Base-by-base conservation (phyloP, 64 coral and sea anemone genomes). In the Stylophora pistillata region DNA sequence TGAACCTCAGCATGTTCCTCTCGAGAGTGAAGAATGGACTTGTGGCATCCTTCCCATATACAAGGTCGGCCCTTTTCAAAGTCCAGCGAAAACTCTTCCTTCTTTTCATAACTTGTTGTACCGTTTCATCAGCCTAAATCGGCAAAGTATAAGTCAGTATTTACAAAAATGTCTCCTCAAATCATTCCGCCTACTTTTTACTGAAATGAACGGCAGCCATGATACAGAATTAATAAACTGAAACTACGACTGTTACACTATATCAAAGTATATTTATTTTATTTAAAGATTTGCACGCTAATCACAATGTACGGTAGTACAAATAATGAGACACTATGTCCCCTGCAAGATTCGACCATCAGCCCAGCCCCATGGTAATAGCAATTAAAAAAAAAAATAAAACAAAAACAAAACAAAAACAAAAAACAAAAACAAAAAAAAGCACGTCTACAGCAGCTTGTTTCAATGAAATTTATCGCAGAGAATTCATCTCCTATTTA, bases 51-150 rank as follows among this genome's bases (percentile, higher is more conserved):
- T 76, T 76, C 14, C 73, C 33, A 20, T 53, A 32, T 18, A 13
- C 34, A 3, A 76, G 73, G 41, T 76, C 73, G 0, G 33, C 73
- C 0, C 47, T 18, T 53, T 53, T 76, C 5, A 76, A 5, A 23
- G 73, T 41, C 73, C 73, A 76, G 4, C 15, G 34, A 76, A 53
- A 76, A 76, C 73, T 73, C 71, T 73, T 30, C 20, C 61, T 64
- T 2, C 0, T 64, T 17, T 21, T 17, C 1, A 64, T 9, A 15
- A 64, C 61, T 47, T 33, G 18, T 0, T 76, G 30, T 15, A 53
- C 73, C 52, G 15, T 76, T 76, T 76, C 73, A 3, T 53, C 73
- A 20, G 73, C 73, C 73, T 76, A 18, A 21, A 18, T 64, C 23
- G 2, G 9, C 37, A 47, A 47, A 7, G 1, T 47, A 47, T 47